phyloP scores from a whole-genome alignment of 2,888 invertebrate species.

The Caenorhabditis imperialis region DNA sequence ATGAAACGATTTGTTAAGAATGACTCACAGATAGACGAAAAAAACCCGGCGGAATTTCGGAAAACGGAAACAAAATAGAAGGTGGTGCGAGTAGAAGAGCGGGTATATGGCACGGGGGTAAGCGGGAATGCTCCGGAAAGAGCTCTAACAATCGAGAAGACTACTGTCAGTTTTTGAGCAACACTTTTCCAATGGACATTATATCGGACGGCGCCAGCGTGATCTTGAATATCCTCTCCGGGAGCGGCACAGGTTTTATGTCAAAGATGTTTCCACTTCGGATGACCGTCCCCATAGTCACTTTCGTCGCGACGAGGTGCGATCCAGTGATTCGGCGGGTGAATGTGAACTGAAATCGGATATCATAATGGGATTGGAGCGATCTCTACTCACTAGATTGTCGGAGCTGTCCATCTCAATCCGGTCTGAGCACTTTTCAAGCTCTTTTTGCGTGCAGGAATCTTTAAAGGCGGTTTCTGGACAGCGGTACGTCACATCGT shows the following conservation, averaged over 20 bases:
- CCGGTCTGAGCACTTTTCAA: conserved; percentile 31
- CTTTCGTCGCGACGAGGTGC: conserved; percentile 29
- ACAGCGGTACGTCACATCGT: conserved; percentile 16
- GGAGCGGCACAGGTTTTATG: conserved; percentile 29
- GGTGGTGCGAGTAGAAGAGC: background rate
- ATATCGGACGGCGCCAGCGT: conserved; percentile 13
- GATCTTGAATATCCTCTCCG: conserved; percentile 28
- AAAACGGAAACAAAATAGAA: too few relatives aligned
- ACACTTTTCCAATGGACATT: conserved; percentile 33
- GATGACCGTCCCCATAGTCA: conserved; percentile 20
- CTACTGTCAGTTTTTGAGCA: conserved; percentile 34
- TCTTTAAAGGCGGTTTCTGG: conserved; percentile 22
- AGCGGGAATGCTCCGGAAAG: background rate
- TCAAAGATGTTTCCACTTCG: conserved; percentile 45
- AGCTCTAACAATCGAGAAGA: conserved; percentile 8
- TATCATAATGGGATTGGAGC: background rate
- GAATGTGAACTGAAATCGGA: conserved; percentile 47
- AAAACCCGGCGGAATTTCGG: too few relatives aligned
- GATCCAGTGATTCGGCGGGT: conserved; percentile 15
- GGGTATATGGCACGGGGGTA: background rate
- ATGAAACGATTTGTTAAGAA: too few relatives aligned
- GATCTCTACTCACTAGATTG: conserved; percentile 21
- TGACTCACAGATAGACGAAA: too few relatives aligned
- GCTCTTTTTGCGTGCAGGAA: conserved; percentile 21
- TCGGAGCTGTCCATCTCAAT: conserved; percentile 30